phyloP scores from a whole-genome alignment of 2,888 invertebrate species.

The Nomada flava region DNA sequence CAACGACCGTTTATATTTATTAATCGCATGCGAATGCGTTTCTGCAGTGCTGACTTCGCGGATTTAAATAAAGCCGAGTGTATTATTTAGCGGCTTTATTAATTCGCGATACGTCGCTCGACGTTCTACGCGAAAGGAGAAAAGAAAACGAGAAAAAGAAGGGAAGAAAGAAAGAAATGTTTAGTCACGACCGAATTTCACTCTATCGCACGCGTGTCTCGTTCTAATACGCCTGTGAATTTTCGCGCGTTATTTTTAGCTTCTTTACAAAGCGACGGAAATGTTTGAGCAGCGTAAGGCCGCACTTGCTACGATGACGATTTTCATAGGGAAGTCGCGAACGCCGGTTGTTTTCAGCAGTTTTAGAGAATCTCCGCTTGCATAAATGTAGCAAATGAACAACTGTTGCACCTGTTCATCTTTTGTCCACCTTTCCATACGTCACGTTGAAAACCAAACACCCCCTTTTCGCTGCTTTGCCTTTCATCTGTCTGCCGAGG shows the following conservation, averaged over 20 bases:
- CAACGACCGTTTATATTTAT: constrained; percentile 51
- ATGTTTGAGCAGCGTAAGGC: constrained; percentile 20
- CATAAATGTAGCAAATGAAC: constrained; percentile 44
- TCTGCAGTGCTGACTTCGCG: constrained; percentile 5
- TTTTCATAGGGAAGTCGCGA: constrained; percentile 18
- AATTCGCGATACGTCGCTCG: not conserved
- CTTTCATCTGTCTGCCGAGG: constrained; percentile 33
- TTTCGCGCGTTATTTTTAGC: constrained; percentile 9
- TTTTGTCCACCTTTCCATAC: constrained; percentile 43
- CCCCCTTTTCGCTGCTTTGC: constrained; percentile 32
- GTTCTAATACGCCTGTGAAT: not conserved
- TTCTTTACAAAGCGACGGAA: constrained; percentile 4
- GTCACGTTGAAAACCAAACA: constrained; percentile 34
- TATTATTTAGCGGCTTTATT: constrained; percentile 32
- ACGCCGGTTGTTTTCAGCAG: constrained; percentile 30
- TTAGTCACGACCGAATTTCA: not conserved
- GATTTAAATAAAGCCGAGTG: constrained; percentile 28
- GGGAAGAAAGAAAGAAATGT: too few species aligned
- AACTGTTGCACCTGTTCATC: constrained; percentile 49
- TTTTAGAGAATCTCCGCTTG: constrained; percentile 14
- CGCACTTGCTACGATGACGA: constrained; percentile 29
- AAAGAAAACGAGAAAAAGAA: too few species aligned
- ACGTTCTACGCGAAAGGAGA: not conserved
- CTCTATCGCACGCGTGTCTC: not conserved
- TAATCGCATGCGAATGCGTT: constrained; percentile 31